Evolutionary conservation across 2,888 invertebrate genomes (phyloP).

Genomic region (Odiellus spinosus): DNA sequence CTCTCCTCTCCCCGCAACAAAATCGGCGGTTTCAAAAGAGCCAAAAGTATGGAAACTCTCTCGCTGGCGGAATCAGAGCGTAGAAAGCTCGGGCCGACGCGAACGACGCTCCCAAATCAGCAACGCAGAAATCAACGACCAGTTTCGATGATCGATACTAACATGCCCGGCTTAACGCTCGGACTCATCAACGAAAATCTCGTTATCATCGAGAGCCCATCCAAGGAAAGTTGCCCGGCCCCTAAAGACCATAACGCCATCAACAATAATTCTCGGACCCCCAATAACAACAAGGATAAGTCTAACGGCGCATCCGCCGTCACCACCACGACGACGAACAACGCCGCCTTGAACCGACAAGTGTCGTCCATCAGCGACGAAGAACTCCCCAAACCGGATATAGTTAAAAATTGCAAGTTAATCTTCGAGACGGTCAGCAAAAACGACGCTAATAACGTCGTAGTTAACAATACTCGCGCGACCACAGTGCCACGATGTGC

Average conservation of each 20-base stretch:
- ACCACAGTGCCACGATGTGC: constrained; percentile 4
- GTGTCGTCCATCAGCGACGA: constrained; percentile 12
- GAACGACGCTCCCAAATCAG: background rate
- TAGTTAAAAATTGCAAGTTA: constrained; percentile 15
- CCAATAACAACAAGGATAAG: background rate
- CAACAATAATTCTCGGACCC: background rate
- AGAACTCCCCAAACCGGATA: constrained; percentile 18
- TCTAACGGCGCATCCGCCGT: constrained; percentile 1
- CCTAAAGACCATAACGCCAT: constrained; percentile 14
- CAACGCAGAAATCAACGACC: constrained; percentile 5
- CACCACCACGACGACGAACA: background rate
- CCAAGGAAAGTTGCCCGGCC: background rate
- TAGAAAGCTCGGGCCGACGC: too few species aligned
- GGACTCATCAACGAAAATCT: constrained; percentile 10
- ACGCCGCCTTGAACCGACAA: constrained; percentile 8
- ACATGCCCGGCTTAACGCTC: too few species aligned
- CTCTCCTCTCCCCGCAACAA: too few species aligned
- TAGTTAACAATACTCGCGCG: too few species aligned
- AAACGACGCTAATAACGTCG: background rate
- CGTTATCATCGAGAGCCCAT: constrained; percentile 5
- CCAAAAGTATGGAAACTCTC: constrained; percentile 15
- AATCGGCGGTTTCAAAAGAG: constrained; percentile 10
- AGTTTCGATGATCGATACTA: constrained; percentile 2
- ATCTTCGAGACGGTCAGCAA: constrained; percentile 10
- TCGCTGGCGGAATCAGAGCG: constrained; percentile 2